A percentile compares a stretch with the other conserved stretches of the same genome.
These are phyloP conservation scores for Alentia gelatinosa DNA, from an alignment of 2,888 invertebrate genomes.

Conservation along the genomic window DNA sequence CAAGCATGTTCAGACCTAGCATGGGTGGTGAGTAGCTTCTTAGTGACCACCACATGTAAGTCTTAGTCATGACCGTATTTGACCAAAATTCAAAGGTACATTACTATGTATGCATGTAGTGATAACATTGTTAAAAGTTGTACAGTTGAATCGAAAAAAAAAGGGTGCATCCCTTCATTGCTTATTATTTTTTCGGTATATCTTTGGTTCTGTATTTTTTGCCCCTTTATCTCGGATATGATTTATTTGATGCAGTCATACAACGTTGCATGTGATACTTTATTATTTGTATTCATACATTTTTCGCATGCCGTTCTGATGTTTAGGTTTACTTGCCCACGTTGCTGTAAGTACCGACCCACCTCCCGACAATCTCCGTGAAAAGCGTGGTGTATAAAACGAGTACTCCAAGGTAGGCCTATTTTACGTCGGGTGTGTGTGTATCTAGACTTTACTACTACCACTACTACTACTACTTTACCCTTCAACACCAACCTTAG, in stretches of 20 bases:
- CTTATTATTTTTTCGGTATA: neutral
- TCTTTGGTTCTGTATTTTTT: too few relatives aligned
- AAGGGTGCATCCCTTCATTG: slow-evolving; percentile 25
- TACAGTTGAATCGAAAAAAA: neutral
- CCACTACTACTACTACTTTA: neutral
- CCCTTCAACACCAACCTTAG: neutral
- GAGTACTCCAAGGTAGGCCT: slow-evolving; percentile 36
- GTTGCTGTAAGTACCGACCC: slow-evolving; percentile 54
- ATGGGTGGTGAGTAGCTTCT: slow-evolving; percentile 10
- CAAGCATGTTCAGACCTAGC: slow-evolving; percentile 8
- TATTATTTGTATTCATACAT: slow-evolving; percentile 9
- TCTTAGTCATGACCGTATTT: neutral
- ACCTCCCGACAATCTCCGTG: slow-evolving; percentile 38
- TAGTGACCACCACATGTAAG: neutral
- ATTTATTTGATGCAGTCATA: slow-evolving; percentile 27
- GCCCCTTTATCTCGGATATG: neutral
- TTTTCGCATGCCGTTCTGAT: slow-evolving; percentile 55
- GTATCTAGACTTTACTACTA: neutral
- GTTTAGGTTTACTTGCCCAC: slow-evolving; percentile 53
- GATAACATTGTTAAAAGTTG: neutral
- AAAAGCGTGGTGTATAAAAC: slow-evolving; percentile 40
- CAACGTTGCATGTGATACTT: slow-evolving; percentile 43
- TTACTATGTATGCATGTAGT: slow-evolving; percentile 37
- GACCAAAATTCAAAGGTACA: neutral
- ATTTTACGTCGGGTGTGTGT: slow-evolving; percentile 50